Conservation (phyloP, 2,888 invertebrate genomes). For the Lasioglossum villosulum region DNA sequence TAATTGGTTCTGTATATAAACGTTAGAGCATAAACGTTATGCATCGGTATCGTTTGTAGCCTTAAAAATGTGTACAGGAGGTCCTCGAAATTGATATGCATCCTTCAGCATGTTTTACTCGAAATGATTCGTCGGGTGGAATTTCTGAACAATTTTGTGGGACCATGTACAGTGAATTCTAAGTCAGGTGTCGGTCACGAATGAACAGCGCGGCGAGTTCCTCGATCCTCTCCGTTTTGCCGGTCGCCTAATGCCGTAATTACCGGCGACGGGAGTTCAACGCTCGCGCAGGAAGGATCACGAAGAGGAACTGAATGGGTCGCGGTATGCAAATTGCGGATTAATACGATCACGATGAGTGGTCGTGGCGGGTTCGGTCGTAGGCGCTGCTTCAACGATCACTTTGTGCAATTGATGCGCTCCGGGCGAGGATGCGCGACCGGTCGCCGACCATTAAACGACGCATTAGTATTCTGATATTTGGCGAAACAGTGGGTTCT, state of each 20-base stretch:
- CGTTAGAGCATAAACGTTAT: no score
- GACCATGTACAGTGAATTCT: not conserved
- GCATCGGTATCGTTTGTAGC: no score
- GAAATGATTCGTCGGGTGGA: not conserved
- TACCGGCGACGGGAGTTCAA: conserved; percentile 12
- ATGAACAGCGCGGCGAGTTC: not conserved
- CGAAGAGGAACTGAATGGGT: conserved; percentile 18
- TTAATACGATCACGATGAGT: conserved; percentile 42
- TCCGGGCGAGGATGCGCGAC: conserved; percentile 35
- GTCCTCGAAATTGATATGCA: not conserved
- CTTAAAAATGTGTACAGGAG: no score
- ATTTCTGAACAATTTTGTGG: not conserved
- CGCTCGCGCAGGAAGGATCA: conserved; percentile 21
- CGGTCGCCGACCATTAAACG: conserved; percentile 28
- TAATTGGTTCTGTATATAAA: no score
- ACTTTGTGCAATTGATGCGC: conserved; percentile 42
- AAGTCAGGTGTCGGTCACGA: not conserved
- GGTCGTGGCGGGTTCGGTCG: conserved; percentile 45
- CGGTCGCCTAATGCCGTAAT: not conserved
- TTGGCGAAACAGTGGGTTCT: not conserved
- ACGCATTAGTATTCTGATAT: not conserved
- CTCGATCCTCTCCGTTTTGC: not conserved
- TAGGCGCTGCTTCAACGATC: conserved; percentile 33
- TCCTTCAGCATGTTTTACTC: not conserved
- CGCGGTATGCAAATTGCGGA: conserved; percentile 50